These are phyloP conservation scores for Catagonus wagneri DNA, from an alignment of 2,113 vertebrate genomes.

Conservation along the genomic window DNA sequence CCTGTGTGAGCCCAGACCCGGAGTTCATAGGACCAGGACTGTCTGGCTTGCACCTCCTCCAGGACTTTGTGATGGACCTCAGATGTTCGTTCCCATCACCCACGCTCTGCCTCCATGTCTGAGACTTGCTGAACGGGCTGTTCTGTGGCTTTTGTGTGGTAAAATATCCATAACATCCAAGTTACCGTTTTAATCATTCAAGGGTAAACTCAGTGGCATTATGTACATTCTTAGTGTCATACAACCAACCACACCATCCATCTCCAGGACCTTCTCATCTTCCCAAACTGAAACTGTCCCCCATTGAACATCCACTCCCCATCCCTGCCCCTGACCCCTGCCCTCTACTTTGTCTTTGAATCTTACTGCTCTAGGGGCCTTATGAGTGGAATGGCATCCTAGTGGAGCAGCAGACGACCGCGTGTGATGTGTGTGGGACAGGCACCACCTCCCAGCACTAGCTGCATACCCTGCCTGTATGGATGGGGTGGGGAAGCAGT, in stretches of 20 bases:
- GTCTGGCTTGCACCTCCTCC: neutral
- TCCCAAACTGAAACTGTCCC: neutral
- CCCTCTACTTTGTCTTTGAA: neutral
- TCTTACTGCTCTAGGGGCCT: neutral
- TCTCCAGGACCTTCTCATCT: neutral
- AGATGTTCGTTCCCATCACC: neutral
- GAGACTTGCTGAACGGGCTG: neutral
- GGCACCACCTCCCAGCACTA: neutral
- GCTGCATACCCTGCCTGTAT: neutral
- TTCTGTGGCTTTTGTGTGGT: neutral
- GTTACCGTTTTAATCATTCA: neutral
- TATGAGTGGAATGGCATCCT: neutral
- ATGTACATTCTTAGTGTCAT: accelerated
- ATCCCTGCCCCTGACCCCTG: neutral
- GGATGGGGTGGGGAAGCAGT: neutral
- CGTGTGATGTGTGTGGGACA: neutral
- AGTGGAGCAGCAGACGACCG: neutral
- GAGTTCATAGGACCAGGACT: neutral
- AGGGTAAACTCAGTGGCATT: neutral
- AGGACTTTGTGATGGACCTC: neutral
- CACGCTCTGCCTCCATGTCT: neutral
- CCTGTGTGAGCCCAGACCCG: accelerated
- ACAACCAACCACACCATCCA: neutral
- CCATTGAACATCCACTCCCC: neutral
- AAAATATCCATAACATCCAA: neutral